Evolutionary conservation across 1,140 invertebrate species (phyloP).

Genomic region (Cheumatopsyche charites): DNA sequence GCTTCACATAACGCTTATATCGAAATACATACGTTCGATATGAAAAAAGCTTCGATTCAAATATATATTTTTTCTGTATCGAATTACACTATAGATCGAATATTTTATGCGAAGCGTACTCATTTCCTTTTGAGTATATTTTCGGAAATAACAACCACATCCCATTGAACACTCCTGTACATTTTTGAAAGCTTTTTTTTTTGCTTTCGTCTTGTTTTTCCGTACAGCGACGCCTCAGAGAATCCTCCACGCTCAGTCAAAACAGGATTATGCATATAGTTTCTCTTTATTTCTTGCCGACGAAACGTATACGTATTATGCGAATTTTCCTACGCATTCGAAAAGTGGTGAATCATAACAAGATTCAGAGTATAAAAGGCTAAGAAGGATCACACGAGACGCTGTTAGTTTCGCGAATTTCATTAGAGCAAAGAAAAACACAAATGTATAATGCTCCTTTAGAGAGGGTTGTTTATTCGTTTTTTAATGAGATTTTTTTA

Average conservation of each 20-base stretch:
- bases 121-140: no score
- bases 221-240: not conserved
- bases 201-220: not conserved
- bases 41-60: no score
- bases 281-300: not conserved
- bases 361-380: not conserved
- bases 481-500: no score
- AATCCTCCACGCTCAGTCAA: not conserved
- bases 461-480: no score
- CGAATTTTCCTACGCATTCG: not conserved
- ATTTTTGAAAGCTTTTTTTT: no score
- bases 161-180: no score
- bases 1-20: no score
- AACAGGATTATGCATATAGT: constrained; percentile 18
- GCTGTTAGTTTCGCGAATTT: constrained; percentile 1
- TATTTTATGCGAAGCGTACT: not conserved
- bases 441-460: not conserved
- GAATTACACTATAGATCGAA: no score
- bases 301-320: no score
- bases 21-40: no score
- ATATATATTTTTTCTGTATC: no score
- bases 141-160: no score
- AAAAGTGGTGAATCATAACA: constrained; percentile 5
- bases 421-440: not conserved
- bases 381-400: not conserved